Base-by-base conservation (phyloP, 1,140 invertebrate species). In the Drosophila sproati region DNA sequence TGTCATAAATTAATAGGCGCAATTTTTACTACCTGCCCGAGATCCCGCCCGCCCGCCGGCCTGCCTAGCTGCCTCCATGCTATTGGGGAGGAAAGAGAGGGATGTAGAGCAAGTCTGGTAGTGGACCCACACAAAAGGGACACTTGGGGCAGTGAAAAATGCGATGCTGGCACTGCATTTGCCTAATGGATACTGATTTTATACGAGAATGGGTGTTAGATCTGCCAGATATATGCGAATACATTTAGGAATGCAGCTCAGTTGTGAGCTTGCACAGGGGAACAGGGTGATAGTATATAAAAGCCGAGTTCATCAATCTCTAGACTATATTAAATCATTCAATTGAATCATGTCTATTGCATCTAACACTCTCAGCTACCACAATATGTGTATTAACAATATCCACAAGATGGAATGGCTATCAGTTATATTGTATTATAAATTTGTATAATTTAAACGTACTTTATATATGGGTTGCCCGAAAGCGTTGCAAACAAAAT, bases 1-100 rank as follows among this genome's bases (percentile, higher is more conserved):
- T 88, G 80, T 88, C 85, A 88, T 88, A 88, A 88, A 88, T 88
- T 88, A 88, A 88, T 89, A 85, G 85, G 69, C 67, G 85, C 85
- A 88, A 88, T 88, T 88, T 85, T 85, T 88, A 78, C 61, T 68
- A 55, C 64, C 63, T 41, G 39, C 35, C 32, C 57, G 61, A 39
- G 20, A 20, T 20, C 20, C 20, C 20, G 20, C 20, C 20, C 20
- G 20, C 20, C 54, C 28, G n/a, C 20, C 43, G 20, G 32, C 32
- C 43, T 8, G 47, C 28, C 32, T 3, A 4, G 3, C 59, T 6
- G 20, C 12, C n/a, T 1, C 20, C 20, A 20, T 20, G 20, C 20
- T 20, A 32, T n/a, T 51, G 4, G 67, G 52, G 60, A 55, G 50
- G 54, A 39, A 41, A 34, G 8, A 20, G 54, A 20, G 29, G 29